phyloP scores from a whole-genome alignment of 1,140 invertebrate species.

The Tetramorium parvispinum region DNA sequence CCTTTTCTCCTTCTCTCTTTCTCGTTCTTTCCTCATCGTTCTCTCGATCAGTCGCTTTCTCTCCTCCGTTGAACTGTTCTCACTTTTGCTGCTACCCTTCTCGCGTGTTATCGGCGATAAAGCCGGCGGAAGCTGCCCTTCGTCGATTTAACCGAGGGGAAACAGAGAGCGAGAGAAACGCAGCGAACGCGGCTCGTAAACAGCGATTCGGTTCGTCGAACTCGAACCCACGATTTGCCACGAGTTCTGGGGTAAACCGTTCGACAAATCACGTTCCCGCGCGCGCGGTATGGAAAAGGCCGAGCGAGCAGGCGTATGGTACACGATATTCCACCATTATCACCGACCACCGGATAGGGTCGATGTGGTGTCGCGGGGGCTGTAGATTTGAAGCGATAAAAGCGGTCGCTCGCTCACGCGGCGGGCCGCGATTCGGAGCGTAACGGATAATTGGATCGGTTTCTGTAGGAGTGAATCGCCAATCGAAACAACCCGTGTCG shows the following conservation, averaged over 20 bases:
- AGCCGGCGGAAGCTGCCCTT: conserved; percentile 41
- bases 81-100: conserved; percentile 26
- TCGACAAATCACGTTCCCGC: conserved; percentile 56
- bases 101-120: conserved; percentile 49
- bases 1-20: conserved; percentile 17
- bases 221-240: conserved; percentile 53
- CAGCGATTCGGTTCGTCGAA: conserved; percentile 58
- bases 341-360: conserved; percentile 16
- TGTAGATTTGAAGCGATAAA: conserved; percentile 55
- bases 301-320: not conserved
- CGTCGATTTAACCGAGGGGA: conserved; percentile 39
- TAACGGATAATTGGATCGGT: conserved; percentile 62
- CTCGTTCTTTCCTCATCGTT: not conserved
- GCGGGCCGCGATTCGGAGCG: conserved; percentile 25
- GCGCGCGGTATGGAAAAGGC: conserved; percentile 52
- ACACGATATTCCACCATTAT: not conserved
- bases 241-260: conserved; percentile 50
- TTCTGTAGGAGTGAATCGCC: conserved; percentile 45
- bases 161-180: not conserved
- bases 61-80: not conserved
- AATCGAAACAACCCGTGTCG: conserved; percentile 29
- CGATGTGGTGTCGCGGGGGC: conserved; percentile 44
- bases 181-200: conserved; percentile 47
- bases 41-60: not conserved
- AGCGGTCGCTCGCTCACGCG: conserved; percentile 51